These are phyloP conservation scores for Druon quercuslanigerum DNA, from an alignment of 1,140 invertebrate genomes.

Conservation along the genomic window DNA sequence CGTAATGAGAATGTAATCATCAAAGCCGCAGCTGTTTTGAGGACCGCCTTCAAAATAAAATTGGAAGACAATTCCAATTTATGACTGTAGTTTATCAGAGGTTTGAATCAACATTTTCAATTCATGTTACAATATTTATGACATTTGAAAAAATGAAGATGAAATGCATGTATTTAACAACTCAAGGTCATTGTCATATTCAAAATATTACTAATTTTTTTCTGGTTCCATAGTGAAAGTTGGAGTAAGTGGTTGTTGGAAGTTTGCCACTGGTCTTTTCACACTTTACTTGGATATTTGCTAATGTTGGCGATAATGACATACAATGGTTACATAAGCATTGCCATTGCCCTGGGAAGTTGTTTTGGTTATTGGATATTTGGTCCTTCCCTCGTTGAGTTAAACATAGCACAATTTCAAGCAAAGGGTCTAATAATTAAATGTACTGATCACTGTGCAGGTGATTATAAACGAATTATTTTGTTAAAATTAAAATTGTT, in stretches of 20 bases:
- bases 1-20: background rate
- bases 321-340: constrained; percentile 88
- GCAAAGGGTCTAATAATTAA: constrained; percentile 46
- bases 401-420: constrained; percentile 59
- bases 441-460: constrained; percentile 64
- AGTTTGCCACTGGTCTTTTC: constrained; percentile 69
- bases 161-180: constrained; percentile 24
- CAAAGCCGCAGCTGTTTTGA: too few relatives aligned
- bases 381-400: constrained; percentile 67
- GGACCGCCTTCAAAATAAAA: background rate
- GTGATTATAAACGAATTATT: constrained; percentile 49
- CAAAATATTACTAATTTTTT: background rate
- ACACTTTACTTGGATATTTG: constrained; percentile 83
- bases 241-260: constrained; percentile 63
- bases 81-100: too few relatives aligned
- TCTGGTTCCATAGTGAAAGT: constrained; percentile 45
- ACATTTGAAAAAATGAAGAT: background rate
- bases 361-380: constrained; percentile 84
- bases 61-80: too few relatives aligned
- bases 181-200: too few relatives aligned
- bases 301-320: constrained; percentile 95
- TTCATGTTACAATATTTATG: too few relatives aligned
- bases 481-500: constrained; percentile 26
- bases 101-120: too few relatives aligned
- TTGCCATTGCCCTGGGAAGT: constrained; percentile 85